Percentiles rank a stretch among this genome's conserved stretches.
Evolutionary conservation across 2,888 invertebrate genomes (phyloP).

Genomic region (Caenorhabditis zanzibari): DNA sequence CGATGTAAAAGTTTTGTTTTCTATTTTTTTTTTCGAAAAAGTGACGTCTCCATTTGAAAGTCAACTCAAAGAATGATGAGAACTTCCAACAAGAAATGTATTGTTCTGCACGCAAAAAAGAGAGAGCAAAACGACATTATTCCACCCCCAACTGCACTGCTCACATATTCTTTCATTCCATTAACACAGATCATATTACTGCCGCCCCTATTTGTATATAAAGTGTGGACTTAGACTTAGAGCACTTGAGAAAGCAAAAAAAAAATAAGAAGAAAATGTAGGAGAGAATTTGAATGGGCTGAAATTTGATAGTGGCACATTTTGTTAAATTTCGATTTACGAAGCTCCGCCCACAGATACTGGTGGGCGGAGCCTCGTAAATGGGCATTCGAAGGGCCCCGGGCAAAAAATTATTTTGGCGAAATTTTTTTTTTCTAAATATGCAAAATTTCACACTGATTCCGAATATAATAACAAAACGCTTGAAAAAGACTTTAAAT

Average conservation of each 20-base stretch:
- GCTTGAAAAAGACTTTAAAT: no score
- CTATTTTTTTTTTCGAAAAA: neutral
- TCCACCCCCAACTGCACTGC: constrained; percentile 32
- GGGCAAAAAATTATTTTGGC: no score
- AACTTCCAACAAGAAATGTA: constrained; percentile 10
- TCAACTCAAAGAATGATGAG: neutral
- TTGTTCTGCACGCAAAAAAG: constrained; percentile 19
- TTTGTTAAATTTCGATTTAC: no score
- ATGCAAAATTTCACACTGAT: no score
- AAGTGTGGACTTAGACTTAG: constrained; percentile 1
- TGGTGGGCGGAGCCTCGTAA: no score
- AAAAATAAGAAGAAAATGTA: neutral
- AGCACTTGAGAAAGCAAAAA: neutral
- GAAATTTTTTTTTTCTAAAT: no score
- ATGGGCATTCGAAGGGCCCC: no score
- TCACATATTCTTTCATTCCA: constrained; percentile 37
- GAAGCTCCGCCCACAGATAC: no score
- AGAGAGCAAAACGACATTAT: constrained; percentile 16
- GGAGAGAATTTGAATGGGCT: neutral
- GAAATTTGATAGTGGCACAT: neutral
- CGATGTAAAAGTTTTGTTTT: neutral
- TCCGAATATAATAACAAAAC: no score
- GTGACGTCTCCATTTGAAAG: constrained; percentile 13
- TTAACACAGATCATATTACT: constrained; percentile 45
- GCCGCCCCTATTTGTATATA: neutral